Evolutionary conservation across 2,888 invertebrate species (phyloP), one percentile per base, ranked within the genome.

Genomic region (Netelia inedita): DNA sequence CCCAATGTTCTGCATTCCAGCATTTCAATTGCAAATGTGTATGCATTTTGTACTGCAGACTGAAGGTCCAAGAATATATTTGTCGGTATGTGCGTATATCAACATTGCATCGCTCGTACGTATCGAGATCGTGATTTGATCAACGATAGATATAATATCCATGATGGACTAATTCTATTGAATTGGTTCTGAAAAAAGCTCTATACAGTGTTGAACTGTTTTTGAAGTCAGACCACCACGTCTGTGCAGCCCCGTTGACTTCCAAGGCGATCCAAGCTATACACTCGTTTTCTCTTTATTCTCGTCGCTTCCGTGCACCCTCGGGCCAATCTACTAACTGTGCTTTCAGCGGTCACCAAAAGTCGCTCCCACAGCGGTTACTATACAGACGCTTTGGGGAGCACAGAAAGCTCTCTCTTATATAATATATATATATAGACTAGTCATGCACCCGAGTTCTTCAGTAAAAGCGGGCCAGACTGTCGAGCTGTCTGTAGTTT

Each of bases 281-380:
- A 6, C 35, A 63, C 71, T 53, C 14, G 68, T 59, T 65, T 35
- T 28, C 43, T 46, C 23, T 61, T 53, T 23, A 43, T 41, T n/a
- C 53, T 59, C 46, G 41, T 57, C 65, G 19, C 57, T 46, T 14
- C 14, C 41, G 28, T 68, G 57, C 57, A 55, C 59, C 80, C 61
- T 35, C 68, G 21, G 80, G 80, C 73, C 83, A 83, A 83, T 83
- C 80, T 72, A 75, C 80, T 80, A 80, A 83, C 83, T 72, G 61
- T 55, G 72, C 83, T 83, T 72, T 80, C 79, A 80, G 76, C 76
- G 72, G 80, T 83, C 68, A 66, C 72, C 66, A 72, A 72, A 80
- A 80, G 80, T 53, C 80, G 53, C 66, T 57, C 66, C 14, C 61
- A 55, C 69, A 14, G 46, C 14, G 14, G 46, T 46, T 46, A 46